Conservation (phyloP, 1,140 invertebrate genomes). For the Saxidomus purpurata region DNA sequence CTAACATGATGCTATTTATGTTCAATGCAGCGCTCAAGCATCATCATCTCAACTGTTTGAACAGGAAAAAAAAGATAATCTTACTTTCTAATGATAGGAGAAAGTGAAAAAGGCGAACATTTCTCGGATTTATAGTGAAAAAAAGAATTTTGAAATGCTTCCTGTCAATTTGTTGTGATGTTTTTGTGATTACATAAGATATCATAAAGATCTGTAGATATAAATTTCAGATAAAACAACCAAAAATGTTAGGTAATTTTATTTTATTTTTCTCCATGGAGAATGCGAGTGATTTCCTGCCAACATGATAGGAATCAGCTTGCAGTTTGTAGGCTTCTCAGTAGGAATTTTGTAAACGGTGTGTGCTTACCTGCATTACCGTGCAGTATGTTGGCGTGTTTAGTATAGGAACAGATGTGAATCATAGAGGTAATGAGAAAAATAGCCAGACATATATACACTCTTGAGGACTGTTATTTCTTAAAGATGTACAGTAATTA, state of each 20-base stretch:
- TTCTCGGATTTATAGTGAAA: not conserved
- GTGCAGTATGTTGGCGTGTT: not conserved
- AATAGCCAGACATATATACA: slow-evolving; percentile 28
- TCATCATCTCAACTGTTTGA: no score
- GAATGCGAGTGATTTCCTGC: not conserved
- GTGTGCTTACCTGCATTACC: not conserved
- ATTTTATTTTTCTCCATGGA: not conserved
- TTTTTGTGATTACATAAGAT: slow-evolving; percentile 5
- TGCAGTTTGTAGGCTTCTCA: not conserved
- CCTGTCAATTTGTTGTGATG: not conserved
- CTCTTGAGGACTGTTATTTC: slow-evolving; percentile 8
- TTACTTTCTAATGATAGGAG: no score
- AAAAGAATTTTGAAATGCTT: not conserved
- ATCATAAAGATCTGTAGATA: not conserved
- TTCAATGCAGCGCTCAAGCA: no score
- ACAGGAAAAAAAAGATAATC: no score
- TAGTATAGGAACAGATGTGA: slow-evolving; percentile 15
- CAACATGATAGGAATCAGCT: not conserved
- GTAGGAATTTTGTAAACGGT: not conserved
- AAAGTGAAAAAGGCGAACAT: not conserved
- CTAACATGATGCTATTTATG: no score
- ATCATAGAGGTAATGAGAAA: slow-evolving; percentile 30
- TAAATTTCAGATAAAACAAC: not conserved
- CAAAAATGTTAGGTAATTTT: not conserved
- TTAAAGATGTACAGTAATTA: slow-evolving; percentile 1